Conservation (phyloP, 2,888 invertebrate genomes). For the Herminia tarsipennalis region DNA sequence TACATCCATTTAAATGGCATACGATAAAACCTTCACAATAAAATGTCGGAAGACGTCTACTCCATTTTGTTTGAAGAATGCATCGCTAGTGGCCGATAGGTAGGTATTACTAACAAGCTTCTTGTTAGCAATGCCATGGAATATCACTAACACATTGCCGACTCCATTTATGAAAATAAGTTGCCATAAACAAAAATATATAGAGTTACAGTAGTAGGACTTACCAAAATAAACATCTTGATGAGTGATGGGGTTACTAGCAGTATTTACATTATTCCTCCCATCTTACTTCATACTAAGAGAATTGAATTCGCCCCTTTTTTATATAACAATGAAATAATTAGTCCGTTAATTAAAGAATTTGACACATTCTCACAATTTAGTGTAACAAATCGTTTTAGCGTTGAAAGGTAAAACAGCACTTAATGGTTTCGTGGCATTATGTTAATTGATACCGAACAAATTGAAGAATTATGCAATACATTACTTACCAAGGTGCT, state of each 20-base stretch:
- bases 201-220: too few species aligned
- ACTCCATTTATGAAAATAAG: too few species aligned
- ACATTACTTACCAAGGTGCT: too few species aligned
- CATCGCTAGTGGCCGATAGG: too few species aligned
- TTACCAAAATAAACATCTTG: slow-evolving; percentile 28
- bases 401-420: slow-evolving; percentile 2
- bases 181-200: too few species aligned
- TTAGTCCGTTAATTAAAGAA: slow-evolving; percentile 22
- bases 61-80: too few species aligned
- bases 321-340: slow-evolving; percentile 25
- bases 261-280: neutral
- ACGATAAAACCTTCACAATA: too few species aligned
- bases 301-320: neutral
- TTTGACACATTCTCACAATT: slow-evolving; percentile 31
- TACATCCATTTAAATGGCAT: too few species aligned
- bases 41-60: too few species aligned
- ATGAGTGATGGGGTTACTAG: neutral
- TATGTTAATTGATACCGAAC: slow-evolving; percentile 1
- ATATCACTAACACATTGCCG: too few species aligned
- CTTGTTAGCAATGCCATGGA: too few species aligned
- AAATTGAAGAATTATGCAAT: neutral
- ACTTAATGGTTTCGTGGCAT: neutral
- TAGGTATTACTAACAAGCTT: too few species aligned
- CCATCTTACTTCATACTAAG: slow-evolving; percentile 6
- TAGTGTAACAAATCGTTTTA: slow-evolving; percentile 35